These are phyloP conservation scores for Piprites chloris DNA, from an alignment of 2,113 vertebrate species.

Conservation along the genomic window DNA sequence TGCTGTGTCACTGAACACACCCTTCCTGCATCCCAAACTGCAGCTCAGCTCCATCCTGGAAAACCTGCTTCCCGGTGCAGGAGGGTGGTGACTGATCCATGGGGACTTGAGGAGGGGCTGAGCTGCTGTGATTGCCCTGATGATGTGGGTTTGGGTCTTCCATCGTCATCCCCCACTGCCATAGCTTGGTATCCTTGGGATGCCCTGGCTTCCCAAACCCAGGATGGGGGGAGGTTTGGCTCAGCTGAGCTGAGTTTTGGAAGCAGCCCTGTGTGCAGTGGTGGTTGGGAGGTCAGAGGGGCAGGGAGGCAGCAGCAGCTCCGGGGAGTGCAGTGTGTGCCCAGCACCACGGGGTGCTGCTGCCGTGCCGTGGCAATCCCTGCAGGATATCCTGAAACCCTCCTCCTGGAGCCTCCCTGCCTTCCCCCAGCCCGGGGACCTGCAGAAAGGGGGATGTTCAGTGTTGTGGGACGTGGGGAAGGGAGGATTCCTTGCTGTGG, in stretches of 20 bases:
- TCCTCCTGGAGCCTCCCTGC: background rate
- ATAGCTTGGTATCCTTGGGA: fast-evolving
- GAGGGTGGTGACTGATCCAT: fast-evolving
- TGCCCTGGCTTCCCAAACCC: fast-evolving
- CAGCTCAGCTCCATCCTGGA: background rate
- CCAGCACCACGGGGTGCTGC: constrained; percentile 54
- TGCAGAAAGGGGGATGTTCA: background rate
- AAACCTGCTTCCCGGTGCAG: background rate
- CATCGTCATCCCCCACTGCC: background rate
- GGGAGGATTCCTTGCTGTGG: background rate
- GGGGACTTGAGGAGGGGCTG: background rate
- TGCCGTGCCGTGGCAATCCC: background rate
- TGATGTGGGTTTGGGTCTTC: fast-evolving
- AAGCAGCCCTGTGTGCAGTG: background rate
- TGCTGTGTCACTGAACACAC: background rate
- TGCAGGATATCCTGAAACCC: background rate
- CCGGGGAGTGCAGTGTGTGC: constrained; percentile 18
- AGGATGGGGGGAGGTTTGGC: fast-evolving
- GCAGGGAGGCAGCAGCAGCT: background rate
- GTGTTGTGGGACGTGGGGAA: background rate
- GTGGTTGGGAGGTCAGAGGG: background rate
- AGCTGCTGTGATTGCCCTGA: background rate
- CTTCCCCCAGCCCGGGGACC: fast-evolving
- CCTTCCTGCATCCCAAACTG: background rate
- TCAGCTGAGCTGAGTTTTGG: fast-evolving